These are phyloP conservation scores for Nasonia oneida DNA, from an alignment of 2,888 invertebrate genomes.

Conservation along the genomic window DNA sequence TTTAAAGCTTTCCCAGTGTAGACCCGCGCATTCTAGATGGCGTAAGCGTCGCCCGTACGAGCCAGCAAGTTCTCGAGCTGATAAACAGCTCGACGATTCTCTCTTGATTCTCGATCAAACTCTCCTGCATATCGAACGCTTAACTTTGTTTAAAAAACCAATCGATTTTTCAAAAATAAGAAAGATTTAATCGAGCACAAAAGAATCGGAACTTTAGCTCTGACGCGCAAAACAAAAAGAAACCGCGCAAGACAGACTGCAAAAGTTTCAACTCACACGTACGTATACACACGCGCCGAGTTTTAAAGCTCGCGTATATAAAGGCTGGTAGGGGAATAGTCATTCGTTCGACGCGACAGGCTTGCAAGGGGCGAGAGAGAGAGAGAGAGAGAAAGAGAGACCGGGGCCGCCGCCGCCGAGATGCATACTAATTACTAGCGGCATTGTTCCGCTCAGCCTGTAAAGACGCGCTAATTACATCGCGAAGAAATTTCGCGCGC, in stretches of 20 bases:
- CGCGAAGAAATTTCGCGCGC: constrained; percentile 71
- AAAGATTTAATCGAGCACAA: neutral
- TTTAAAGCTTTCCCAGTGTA: neutral
- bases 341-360: constrained; percentile 53
- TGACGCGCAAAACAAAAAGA: neutral
- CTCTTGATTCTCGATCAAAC: neutral
- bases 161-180: neutral
- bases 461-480: constrained; percentile 78
- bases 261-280: neutral
- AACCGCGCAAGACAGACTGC: neutral
- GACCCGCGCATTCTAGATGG: neutral
- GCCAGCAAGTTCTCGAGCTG: neutral
- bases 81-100: neutral
- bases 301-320: constrained; percentile 4
- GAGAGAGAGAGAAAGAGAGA: constrained; percentile 38
- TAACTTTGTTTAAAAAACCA: too few relatives aligned
- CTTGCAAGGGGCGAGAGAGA: neutral
- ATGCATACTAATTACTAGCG: constrained; percentile 75
- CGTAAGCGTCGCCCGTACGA: neutral
- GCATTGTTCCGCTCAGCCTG: constrained; percentile 72
- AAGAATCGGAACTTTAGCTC: neutral
- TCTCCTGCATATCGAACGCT: neutral
- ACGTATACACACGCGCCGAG: neutral
- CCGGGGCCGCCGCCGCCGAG: constrained; percentile 52
- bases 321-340: constrained; percentile 26